These are phyloP conservation scores for Epizoanthus rinbou DNA, from an alignment of 92 coral and sea anemone species.

Conservation along the genomic window DNA sequence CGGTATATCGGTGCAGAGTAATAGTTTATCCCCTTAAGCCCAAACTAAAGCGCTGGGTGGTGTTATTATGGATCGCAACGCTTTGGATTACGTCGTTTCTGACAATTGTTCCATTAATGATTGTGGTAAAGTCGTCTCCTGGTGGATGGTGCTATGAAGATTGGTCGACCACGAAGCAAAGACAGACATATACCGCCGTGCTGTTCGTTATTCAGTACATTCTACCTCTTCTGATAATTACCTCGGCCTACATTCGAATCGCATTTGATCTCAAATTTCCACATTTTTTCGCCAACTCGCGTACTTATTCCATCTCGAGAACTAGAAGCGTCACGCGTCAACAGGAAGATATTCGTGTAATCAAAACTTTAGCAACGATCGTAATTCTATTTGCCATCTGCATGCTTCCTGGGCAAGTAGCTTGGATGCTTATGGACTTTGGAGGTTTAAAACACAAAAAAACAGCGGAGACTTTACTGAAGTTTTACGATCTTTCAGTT, in stretches of 20 bases:
- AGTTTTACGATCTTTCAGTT: constrained; percentile 62
- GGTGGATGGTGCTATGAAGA: constrained; percentile 70
- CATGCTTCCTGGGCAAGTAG: constrained; percentile 70
- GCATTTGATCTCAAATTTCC: constrained; percentile 67
- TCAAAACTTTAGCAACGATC: constrained; percentile 65
- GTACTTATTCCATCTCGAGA: constrained; percentile 20
- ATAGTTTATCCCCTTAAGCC: constrained; percentile 61
- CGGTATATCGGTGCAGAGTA: constrained; percentile 67
- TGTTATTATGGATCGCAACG: constrained; percentile 40
- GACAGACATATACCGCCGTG: constrained; percentile 64
- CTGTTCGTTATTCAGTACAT: constrained; percentile 68
- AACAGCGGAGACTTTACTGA: constrained; percentile 38
- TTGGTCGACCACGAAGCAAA: constrained; percentile 47
- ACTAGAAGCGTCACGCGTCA: constrained; percentile 53
- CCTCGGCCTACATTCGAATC: constrained; percentile 68
- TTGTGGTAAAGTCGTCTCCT: constrained; percentile 49
- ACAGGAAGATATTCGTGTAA: constrained; percentile 59
- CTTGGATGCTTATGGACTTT: constrained; percentile 63
- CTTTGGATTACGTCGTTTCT: constrained; percentile 47
- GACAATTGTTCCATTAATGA: constrained; percentile 53
- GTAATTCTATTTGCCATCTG: constrained; percentile 61
- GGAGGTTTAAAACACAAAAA: constrained; percentile 37
- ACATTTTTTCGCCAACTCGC: constrained; percentile 5
- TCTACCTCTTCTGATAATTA: constrained; percentile 60
- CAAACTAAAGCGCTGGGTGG: constrained; percentile 48